Base-by-base conservation (phyloP, 2,888 invertebrate genomes). In the Drosophila diplacantha region DNA sequence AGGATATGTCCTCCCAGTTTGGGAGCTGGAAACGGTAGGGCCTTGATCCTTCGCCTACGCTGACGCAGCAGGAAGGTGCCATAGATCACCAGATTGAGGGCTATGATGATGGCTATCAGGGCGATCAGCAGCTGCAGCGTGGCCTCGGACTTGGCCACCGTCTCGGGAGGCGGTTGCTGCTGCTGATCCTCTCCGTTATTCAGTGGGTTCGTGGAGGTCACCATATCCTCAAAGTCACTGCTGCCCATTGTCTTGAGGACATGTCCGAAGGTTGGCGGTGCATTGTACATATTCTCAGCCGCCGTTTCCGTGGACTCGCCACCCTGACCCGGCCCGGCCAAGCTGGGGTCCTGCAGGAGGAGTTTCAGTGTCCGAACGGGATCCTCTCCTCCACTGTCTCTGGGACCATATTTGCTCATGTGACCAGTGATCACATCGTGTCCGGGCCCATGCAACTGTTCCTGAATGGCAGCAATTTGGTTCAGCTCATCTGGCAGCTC, bases 401-500 rank as follows among this genome's bases (percentile, higher is more conserved):
- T 77, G 54, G 87, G 83, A 8, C 88, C 86, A 72, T 85, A 89
- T 69, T 88, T 85, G 66, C 87, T 89, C 69, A 90, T 78, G 35
- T 89, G 86, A 4, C 88, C 88, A 39, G 85, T 85, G 68, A 88
- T 86, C 67, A 88, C 82, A 51, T 88, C 86, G 31, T 72, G 81
- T 31, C 78, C 77, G 52, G 75, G 65, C 3, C 73, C 26, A 8
- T 85, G 79, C 44, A 85, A 82, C 37, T 86, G 86, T 57, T 82
- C 75, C 57, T 87, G 88, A 43, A 85, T 86, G 31, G 73, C 75
- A 6, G 86, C 84, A 54, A 87, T 88, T 84, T 86, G 90, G 76
- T 92, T 91, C 80, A 93, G 90, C 73, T 93, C 91, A 72, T 92
- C 92, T 0, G 96, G 96, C 47, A 97, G 90, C 38, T 92, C 91